These are phyloP conservation scores for Hydrophis major DNA, from an alignment of 2,797 vertebrate genomes.

Conservation along the genomic window DNA sequence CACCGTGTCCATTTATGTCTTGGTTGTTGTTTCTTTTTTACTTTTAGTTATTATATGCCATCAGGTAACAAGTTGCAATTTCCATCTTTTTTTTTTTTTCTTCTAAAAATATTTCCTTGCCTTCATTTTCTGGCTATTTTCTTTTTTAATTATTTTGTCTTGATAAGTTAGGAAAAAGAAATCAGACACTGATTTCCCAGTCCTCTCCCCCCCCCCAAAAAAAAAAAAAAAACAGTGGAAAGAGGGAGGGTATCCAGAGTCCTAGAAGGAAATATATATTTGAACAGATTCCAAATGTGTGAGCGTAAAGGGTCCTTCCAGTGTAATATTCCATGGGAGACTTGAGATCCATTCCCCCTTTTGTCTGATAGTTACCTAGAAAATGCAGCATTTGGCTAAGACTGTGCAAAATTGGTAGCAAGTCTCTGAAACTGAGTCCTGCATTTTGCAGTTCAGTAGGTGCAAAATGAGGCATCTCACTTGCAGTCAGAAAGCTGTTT, in stretches of 20 bases:
- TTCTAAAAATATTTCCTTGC: background rate
- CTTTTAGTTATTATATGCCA: background rate
- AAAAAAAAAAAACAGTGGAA: background rate
- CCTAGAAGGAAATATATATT: background rate
- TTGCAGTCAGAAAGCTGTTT: background rate
- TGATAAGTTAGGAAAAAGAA: background rate
- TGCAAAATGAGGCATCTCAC: background rate
- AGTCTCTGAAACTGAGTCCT: background rate
- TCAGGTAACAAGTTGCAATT: background rate
- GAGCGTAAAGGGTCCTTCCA: background rate
- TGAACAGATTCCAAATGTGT: background rate
- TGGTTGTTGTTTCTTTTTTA: background rate
- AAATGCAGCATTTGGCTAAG: background rate
- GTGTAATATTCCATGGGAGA: background rate
- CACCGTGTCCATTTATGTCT: background rate
- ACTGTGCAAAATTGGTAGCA: background rate
- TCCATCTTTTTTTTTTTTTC: background rate
- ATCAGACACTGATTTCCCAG: background rate
- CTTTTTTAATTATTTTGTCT: background rate
- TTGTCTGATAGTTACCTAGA: background rate
- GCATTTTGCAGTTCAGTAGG: background rate
- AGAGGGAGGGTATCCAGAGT: background rate
- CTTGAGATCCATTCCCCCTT: background rate
- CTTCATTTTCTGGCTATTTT: background rate
- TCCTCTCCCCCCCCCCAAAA: background rate